Evolutionary conservation across 37 sponge, comb jelly and placozoan species (phyloP), one percentile per base, ranked within the genome.

Genomic region (Corticium candelabrum): DNA sequence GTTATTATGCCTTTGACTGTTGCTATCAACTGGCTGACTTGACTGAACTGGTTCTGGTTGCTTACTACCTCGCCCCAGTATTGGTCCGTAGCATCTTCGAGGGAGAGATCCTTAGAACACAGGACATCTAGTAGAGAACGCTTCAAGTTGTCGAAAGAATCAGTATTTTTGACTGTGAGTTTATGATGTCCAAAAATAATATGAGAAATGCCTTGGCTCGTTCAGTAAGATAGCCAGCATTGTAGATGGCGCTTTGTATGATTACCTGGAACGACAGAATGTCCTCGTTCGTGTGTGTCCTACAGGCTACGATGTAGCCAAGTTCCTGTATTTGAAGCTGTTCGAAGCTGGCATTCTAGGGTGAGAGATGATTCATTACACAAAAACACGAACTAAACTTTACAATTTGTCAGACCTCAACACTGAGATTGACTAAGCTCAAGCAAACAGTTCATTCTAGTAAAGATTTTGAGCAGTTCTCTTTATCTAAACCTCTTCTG

Each of bases 261-360:
- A 94, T 34, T 7, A 85, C 71, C 34, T 85, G 82, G 41, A 86
- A 37, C 7, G 82, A 76, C 33, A 15, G 27, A 2, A 40, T 30
- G 68, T 62, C 68, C 1, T 83, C 73, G 30, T 72, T 74, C 11
- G 34, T 27, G 36, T 38, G 3, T 0, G 57, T 1, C 37, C 68
- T 76, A 71, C 90, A 90, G 78, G 40, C 71, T 27, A 77, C 94
- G 1, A 87, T 84, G 41, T 94, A 94, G 29, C 94, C 94, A 1
- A 94, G 83, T 68, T 94, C 78, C 40, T 76, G 31, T 1, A 90
- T 94, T 21, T 90, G 84, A 43, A 94, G 81, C 75, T 80, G 76
- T 37, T 79, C 76, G 77, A 91, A 91, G 62, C 92, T 88, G 32
- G 76, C 74, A 71, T 85, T 80, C 92, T 91, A 50, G n/a, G n/a